Base-by-base conservation (phyloP, 2,113 vertebrate species). In the Potamarius usumacintae region DNA sequence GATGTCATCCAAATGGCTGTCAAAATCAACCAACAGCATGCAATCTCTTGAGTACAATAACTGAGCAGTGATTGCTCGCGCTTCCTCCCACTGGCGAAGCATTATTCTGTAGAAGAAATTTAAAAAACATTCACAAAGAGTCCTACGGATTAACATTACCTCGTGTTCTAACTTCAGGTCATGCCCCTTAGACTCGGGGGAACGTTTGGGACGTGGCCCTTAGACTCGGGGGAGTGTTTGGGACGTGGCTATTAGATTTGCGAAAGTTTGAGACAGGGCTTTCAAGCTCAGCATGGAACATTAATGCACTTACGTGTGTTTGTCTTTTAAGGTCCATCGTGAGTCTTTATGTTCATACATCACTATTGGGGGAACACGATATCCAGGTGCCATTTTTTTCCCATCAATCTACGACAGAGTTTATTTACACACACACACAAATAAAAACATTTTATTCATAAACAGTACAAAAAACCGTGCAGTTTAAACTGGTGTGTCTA, bases 81-180 rank as follows among this genome's bases (percentile, higher is more conserved):
- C 97, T 89, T 96, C 95, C 88, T 97, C 97, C 97, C 97, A 98
- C 92, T 97, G 95, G n/a, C 94, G 90, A 93, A 97, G 96, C 96
- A 98, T 97, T 76, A 98, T 96, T 93, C 97, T 98, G 93, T 9
- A 62, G 42, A 34, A 25, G 55, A 57, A 11, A 85, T 20, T 7
- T 5, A 74, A 42, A 50, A 18, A 80, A n/a, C 15, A 84, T 42
- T 18, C 14, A 18, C 11, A 80, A 18, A 58, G 72, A 22, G 22
- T 77, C 53, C 11, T n/a, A 15, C 22, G 22, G 48, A 5, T n/a
- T 53, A 52, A 22, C 12, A 2, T 11, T 12, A 11, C 11, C 22
- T 2, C 2, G 48, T 50, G 25, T 76, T 78, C 22, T 15, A 53
- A 53, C 27, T 78, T 7, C 0, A 4, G 65, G 65, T 14, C n/a